These are phyloP conservation scores for Luscinia luscinia DNA, from an alignment of 2,797 vertebrate species.

Conservation along the genomic window DNA sequence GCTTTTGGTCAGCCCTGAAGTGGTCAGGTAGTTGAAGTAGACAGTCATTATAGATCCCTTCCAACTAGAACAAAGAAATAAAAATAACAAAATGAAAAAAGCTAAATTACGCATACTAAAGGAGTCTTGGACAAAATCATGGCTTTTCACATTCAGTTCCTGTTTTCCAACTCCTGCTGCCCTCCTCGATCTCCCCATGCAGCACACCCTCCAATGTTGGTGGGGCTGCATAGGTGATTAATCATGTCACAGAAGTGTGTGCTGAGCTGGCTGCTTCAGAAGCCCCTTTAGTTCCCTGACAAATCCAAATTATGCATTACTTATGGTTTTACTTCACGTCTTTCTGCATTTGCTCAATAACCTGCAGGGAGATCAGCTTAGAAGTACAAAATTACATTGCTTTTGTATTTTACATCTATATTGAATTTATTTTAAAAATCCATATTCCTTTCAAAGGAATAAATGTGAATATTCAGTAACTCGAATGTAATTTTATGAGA, in stretches of 20 bases:
- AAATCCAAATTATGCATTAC: not conserved
- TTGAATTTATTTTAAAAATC: not conserved
- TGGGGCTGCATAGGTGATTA: not conserved
- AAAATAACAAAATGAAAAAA: not conserved
- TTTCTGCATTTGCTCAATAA: slow-evolving; percentile 17
- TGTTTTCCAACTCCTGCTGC: not conserved
- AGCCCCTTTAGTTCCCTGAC: not conserved
- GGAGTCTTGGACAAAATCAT: slow-evolving; percentile 2
- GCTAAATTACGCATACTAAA: not conserved
- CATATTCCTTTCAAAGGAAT: slow-evolving; percentile 16
- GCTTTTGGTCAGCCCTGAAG: not conserved
- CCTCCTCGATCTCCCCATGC: not conserved
- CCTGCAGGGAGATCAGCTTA: not conserved
- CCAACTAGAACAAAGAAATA: not conserved
- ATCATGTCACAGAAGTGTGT: not conserved
- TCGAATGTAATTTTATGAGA: not conserved
- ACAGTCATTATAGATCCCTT: not conserved
- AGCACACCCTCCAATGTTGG: not conserved
- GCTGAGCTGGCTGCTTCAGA: not conserved
- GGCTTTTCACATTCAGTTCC: not conserved
- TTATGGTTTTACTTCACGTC: not conserved
- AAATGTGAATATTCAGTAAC: not conserved
- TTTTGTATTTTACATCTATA: slow-evolving; percentile 25
- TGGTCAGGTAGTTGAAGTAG: not conserved
- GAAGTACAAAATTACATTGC: not conserved